These are phyloP conservation scores for Cyprinella venusta DNA, from an alignment of 2,797 vertebrate genomes.

Conservation along the genomic window DNA sequence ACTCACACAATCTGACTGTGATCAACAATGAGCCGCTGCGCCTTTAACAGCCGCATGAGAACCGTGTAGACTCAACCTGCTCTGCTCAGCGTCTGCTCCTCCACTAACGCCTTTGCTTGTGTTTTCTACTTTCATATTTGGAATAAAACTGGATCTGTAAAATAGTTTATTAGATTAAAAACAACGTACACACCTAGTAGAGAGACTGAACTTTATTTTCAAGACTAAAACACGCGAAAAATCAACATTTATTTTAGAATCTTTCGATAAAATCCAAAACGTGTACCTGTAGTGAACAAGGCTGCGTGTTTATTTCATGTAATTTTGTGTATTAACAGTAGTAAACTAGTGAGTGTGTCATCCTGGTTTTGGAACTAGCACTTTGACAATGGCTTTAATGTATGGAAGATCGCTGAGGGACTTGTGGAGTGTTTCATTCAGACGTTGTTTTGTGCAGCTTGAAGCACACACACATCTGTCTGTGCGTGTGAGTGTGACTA, in stretches of 20 bases:
- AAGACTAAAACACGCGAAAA: neutral
- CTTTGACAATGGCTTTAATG: neutral
- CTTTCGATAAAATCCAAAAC: neutral
- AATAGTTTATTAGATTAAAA: neutral
- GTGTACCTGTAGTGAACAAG: neutral
- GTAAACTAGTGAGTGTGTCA: neutral
- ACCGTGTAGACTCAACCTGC: slow-evolving; percentile 21
- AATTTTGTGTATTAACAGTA: neutral
- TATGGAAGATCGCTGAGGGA: neutral
- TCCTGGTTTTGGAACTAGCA: neutral
- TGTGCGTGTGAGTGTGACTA: no score
- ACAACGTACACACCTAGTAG: neutral
- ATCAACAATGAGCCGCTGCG: neutral
- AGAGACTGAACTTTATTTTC: neutral
- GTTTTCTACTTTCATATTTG: neutral
- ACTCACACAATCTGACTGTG: neutral
- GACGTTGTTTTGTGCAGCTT: neutral
- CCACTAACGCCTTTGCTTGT: neutral
- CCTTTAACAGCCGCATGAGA: slow-evolving; percentile 10
- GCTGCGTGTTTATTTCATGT: neutral
- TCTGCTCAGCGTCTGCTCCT: neutral
- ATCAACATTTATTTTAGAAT: neutral
- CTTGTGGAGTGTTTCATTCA: neutral
- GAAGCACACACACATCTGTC: neutral
- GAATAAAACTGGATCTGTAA: neutral